A percentile compares a stretch with the other conserved stretches of the same genome.
These are phyloP conservation scores for Hiodon alosoides DNA, from an alignment of 2,113 vertebrate genomes.

Conservation along the genomic window DNA sequence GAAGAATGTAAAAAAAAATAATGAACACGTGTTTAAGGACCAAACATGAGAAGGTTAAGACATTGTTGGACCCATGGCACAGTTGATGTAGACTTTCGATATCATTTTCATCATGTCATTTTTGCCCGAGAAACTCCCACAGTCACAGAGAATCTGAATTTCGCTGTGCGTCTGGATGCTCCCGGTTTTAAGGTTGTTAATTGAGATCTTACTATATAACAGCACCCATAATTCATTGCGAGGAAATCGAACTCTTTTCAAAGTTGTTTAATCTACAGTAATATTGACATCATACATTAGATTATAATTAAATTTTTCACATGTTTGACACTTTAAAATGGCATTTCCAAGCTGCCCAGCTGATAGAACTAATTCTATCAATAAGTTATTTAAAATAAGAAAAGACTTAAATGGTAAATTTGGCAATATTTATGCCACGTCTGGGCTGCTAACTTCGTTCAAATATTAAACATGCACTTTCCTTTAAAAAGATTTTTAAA, in stretches of 20 bases:
- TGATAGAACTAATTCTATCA: too few species aligned
- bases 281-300: background rate
- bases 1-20: constrained; percentile 30
- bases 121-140: background rate
- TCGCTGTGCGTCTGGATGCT: background rate
- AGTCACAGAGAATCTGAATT: background rate
- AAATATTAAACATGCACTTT: constrained; percentile 13
- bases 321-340: background rate
- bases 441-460: background rate
- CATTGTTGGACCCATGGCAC: constrained; percentile 1
- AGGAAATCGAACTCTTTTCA: constrained; percentile 2
- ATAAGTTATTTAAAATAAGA: too few species aligned
- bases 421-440: constrained; percentile 3
- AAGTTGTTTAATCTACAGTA: background rate
- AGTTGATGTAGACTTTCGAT: background rate
- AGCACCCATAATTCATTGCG: constrained; percentile 9
- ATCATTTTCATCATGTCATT: background rate
- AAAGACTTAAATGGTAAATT: background rate
- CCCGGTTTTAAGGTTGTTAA: background rate
- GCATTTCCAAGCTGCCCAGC: too few species aligned
- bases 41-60: constrained; percentile 16
- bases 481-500: background rate
- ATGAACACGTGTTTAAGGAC: background rate
- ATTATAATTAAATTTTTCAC: background rate
- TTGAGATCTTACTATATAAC: constrained; percentile 1